Percentiles rank a stretch among this genome's conserved stretches.
These are phyloP conservation scores for Cinara cedri DNA, from an alignment of 2,888 invertebrate genomes.

Conservation along the genomic window DNA sequence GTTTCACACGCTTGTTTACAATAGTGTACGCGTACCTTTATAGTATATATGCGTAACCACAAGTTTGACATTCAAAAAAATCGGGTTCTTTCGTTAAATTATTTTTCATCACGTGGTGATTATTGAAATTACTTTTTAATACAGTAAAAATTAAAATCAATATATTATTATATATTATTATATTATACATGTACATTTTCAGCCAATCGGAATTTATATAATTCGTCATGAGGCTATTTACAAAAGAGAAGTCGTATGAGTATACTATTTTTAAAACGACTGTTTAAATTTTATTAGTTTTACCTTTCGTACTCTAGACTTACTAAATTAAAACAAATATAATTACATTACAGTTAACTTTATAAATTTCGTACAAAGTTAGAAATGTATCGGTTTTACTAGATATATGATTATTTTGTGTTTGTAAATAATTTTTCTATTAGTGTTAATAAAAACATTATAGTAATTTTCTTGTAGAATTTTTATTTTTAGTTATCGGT, in stretches of 20 bases:
- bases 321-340: too few species aligned
- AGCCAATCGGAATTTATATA: neutral
- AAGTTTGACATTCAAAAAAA: conserved; percentile 3
- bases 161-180: conserved; percentile 4
- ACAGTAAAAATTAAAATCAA: neutral
- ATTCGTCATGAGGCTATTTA: neutral
- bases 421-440: too few species aligned
- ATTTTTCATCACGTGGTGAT: neutral
- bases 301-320: neutral
- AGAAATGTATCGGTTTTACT: too few species aligned
- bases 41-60: too few species aligned
- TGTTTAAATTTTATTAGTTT: conserved; percentile 22
- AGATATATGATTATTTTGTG: too few species aligned
- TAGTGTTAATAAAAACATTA: too few species aligned
- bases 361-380: too few species aligned
- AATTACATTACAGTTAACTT: too few species aligned
- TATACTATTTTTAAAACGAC: neutral
- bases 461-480: too few species aligned
- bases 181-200: conserved; percentile 1
- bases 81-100: neutral
- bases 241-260: neutral
- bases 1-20: neutral
- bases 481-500: too few species aligned
- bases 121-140: neutral
- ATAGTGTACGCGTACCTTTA: neutral